Percentiles rank a stretch among this genome's conserved stretches.
These are phyloP conservation scores for Omphaloscelis lunosa DNA, from an alignment of 2,888 invertebrate species.

Conservation along the genomic window DNA sequence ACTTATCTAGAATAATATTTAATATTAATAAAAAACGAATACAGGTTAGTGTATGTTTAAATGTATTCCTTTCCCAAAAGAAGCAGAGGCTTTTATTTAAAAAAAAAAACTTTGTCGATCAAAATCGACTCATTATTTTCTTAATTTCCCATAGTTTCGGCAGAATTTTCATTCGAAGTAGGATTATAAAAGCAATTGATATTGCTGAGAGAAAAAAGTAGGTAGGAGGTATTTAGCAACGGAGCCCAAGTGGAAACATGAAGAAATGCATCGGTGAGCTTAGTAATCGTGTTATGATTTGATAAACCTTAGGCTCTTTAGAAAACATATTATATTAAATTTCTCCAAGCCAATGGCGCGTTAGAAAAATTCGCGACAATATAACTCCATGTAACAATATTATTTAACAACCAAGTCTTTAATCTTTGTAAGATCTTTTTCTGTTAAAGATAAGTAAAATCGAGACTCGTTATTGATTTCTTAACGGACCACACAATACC, in stretches of 20 bases:
- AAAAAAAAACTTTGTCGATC: neutral
- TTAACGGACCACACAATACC: neutral
- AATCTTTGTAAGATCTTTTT: neutral
- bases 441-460: neutral
- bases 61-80: neutral
- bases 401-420: neutral
- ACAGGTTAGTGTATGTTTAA: neutral
- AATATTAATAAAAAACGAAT: constrained; percentile 4
- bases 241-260: neutral
- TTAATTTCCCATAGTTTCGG: neutral
- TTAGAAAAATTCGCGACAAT: neutral
- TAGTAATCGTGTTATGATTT: constrained; percentile 5
- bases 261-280: neutral
- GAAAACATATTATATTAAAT: neutral
- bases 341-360: neutral
- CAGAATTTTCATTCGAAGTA: neutral
- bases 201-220: neutral
- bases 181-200: neutral
- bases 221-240: neutral
- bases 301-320: neutral
- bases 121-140: neutral
- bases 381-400: neutral
- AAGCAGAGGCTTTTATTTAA: neutral
- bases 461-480: constrained; percentile 12
- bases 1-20: neutral